Base-by-base conservation (phyloP, 2,797 vertebrate genomes). In the Yasuhikotakia modesta region DNA sequence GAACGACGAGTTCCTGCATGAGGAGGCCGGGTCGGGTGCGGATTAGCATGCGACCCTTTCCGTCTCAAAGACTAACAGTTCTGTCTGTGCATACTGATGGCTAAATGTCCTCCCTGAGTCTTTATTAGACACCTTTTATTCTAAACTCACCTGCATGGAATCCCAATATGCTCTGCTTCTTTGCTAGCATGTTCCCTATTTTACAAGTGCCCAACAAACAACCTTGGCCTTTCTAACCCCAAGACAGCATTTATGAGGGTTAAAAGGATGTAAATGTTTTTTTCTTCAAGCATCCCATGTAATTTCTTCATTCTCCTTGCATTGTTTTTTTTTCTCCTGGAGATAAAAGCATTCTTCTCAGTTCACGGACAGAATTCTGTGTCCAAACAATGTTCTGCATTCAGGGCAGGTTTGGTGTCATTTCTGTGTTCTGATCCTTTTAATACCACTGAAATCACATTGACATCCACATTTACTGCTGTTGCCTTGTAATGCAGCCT, bases 1-100 rank as follows among this genome's bases (percentile, higher is more conserved):
- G 70, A 71, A 48, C 12, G 22, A 21, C n/a, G 65, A 50, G 55
- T 45, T 71, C 63, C 74, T 68, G 52, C 45, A 73, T 76, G 68
- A 27, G 30, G 73, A 84, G 81, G 84, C 81, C 70, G 86, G 88
- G 87, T 86, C 86, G 84, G 91, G 87, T 89, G 89, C 39, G 73
- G 82, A 94, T 94, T 94, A 91, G 90, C 92, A 94, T 94, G 91
- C 92, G 92, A 93, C 92, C 93, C 79, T 66, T 84, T 89, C 73
- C 85, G 46, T 73, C 88, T 91, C 88, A 87, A 86, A 87, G 87
- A 88, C 85, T 92, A 92, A 93, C 92, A 88, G 86, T 85, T 81
- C 70, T 69, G 85, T 80, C 87, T 84, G 89, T 89, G 93, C 92
- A 94, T 94, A 93, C 93, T 92, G 93, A 94, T 94, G 85, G 88